These are phyloP conservation scores for Megaceryle alcyon DNA, from an alignment of 2,797 vertebrate species.

Conservation along the genomic window DNA sequence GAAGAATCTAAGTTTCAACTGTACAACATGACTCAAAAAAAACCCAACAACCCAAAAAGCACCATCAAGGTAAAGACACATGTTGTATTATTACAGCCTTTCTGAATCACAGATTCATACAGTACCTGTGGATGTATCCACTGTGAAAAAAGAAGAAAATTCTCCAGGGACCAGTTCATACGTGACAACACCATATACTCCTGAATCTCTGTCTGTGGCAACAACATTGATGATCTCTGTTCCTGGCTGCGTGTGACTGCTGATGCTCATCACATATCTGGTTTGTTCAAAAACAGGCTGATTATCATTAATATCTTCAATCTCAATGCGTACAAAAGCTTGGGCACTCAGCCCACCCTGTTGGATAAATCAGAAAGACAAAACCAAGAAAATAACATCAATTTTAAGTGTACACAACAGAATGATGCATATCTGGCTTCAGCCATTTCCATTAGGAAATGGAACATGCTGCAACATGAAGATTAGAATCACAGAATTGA, in stretches of 20 bases:
- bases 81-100: background rate
- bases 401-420: background rate
- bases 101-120: background rate
- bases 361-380: conserved; percentile 38
- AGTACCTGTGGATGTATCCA: conserved; percentile 89
- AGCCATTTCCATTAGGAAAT: background rate
- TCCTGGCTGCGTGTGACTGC: conserved; percentile 85
- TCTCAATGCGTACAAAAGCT: conserved; percentile 89
- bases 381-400: background rate
- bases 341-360: conserved; percentile 92
- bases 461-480: background rate
- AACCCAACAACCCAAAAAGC: background rate
- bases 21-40: background rate
- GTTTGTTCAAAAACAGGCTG: conserved; percentile 87
- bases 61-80: background rate
- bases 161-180: conserved; percentile 86
- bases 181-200: conserved; percentile 81
- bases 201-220: conserved; percentile 88
- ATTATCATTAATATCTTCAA: conserved; percentile 93
- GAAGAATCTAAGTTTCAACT: background rate
- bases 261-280: conserved; percentile 85
- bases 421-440: background rate
- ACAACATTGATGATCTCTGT: conserved; percentile 85
- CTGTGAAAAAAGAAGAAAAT: conserved; percentile 82
- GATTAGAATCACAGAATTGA: background rate